Evolutionary conservation across 1,140 invertebrate genomes (phyloP), one percentile per base, ranked within the genome.

Genomic region (Anastatus disparis): DNA sequence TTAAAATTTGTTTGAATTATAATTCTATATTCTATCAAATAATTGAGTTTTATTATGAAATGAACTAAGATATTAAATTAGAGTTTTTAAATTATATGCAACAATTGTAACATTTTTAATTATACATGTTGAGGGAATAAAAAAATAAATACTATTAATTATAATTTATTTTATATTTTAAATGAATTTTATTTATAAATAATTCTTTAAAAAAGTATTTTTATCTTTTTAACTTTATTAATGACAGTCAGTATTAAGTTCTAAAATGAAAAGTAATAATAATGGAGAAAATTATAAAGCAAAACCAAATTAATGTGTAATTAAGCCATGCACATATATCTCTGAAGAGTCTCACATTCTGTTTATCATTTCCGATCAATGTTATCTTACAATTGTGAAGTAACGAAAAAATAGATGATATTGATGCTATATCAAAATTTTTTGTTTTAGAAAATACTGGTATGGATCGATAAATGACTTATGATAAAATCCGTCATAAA

Each of bases 171-270:
- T 38, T 38, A 38, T 35, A 4, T 64, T 64, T 52, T 53, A 40
- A 8, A 55, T 65, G 13, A 48, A 42, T 58, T 67, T 70, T 70
- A 70, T 70, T 70, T 46, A 61, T 69, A 70, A 70, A 70, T 58
- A 70, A 52, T n/a, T n/a, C 35, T 62, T 63, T 62, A 46, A 62
- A 70, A 70, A 61, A 20, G 10, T 48, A 58, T 17, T 58, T 9
- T 52, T n/a, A n/a, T n/a, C n/a, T 42, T 31, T 38, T 69, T 29
- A 48, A 68, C 65, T 59, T 68, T 59, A 50, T 50, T 44, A 29
- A 24, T 59, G 65, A 59, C 6, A 52, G 48, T 69, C 35, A 68
- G 12, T 58, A 29, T 58, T 27, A 35, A 50, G 20, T 1, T 38
- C 31, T 61, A 61, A 52, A 42, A 29, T n/a, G 46, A 42, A 61